Evolutionary conservation across 1,140 invertebrate species (phyloP).

Genomic region (Aphidius ervi): DNA sequence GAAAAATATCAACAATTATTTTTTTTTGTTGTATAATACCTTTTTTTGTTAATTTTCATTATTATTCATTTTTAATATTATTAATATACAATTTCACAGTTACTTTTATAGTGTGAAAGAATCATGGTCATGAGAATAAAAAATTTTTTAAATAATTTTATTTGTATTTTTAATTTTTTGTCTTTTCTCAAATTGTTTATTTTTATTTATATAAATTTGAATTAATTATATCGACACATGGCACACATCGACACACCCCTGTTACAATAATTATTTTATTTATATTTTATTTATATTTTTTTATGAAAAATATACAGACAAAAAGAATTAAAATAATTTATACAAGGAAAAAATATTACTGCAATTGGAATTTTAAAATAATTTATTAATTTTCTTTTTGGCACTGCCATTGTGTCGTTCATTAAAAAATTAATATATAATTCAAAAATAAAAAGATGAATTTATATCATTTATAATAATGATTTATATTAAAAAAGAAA

Average conservation of each 20-base stretch:
- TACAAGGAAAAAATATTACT: too few relatives aligned
- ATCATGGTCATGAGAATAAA: constrained; percentile 26
- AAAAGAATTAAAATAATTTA: background rate
- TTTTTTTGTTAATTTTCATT: constrained; percentile 18
- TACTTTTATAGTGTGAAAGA: constrained; percentile 39
- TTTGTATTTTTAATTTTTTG: too few relatives aligned
- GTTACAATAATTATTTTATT: constrained; percentile 5
- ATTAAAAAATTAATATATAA: too few relatives aligned
- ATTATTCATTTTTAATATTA: constrained; percentile 31
- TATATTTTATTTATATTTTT: background rate
- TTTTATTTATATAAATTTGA: too few relatives aligned
- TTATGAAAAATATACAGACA: background rate
- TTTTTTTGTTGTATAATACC: constrained; percentile 28
- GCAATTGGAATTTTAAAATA: too few relatives aligned
- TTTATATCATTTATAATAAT: too few relatives aligned
- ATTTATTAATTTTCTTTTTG: too few relatives aligned
- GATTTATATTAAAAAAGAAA: too few relatives aligned
- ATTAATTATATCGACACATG: constrained; percentile 12
- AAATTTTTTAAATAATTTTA: background rate
- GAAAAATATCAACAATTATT: constrained; percentile 52
- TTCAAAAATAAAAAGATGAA: too few relatives aligned
- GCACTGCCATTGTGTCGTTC: too few relatives aligned
- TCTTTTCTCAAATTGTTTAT: too few relatives aligned
- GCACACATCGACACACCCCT: constrained; percentile 20
- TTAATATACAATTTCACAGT: constrained; percentile 42